Percentiles rank a stretch among this genome's conserved stretches.
These are phyloP conservation scores for Monoplex corrugatus DNA, from an alignment of 2,888 invertebrate species.

Conservation along the genomic window DNA sequence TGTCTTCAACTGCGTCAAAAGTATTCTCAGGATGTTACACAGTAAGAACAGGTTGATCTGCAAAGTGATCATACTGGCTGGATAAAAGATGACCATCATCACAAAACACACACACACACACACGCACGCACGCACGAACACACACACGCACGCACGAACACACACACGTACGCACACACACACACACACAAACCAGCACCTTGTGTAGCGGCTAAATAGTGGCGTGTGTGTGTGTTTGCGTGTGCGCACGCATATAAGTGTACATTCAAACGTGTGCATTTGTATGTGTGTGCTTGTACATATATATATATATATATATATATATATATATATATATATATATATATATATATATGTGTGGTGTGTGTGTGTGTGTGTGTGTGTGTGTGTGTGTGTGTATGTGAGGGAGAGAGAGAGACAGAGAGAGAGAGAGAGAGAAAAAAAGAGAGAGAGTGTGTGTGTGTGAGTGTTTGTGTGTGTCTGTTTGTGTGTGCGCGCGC, in stretches of 20 bases:
- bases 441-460: conserved; percentile 3
- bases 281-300: too few relatives aligned
- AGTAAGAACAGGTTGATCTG: conserved; percentile 63
- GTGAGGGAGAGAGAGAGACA: too few relatives aligned
- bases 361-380: too few relatives aligned
- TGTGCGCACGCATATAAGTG: too few relatives aligned
- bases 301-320: too few relatives aligned
- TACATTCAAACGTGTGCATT: too few relatives aligned
- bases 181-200: neutral
- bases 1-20: conserved; percentile 76
- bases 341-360: too few relatives aligned
- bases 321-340: too few relatives aligned
- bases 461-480: neutral
- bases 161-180: neutral
- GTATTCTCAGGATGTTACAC: conserved; percentile 73
- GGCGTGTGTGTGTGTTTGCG: too few relatives aligned
- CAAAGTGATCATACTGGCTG: neutral
- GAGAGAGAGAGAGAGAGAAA: neutral
- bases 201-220: too few relatives aligned
- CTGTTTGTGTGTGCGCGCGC: neutral
- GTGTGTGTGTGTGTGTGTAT: too few relatives aligned
- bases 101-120: neutral
- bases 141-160: neutral
- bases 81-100: too few relatives aligned
- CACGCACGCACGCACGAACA: neutral